A percentile compares a stretch with the other conserved stretches of the same genome.
Conservation (phyloP, 2,888 invertebrate genomes). For the Andrena bucephala region DNA sequence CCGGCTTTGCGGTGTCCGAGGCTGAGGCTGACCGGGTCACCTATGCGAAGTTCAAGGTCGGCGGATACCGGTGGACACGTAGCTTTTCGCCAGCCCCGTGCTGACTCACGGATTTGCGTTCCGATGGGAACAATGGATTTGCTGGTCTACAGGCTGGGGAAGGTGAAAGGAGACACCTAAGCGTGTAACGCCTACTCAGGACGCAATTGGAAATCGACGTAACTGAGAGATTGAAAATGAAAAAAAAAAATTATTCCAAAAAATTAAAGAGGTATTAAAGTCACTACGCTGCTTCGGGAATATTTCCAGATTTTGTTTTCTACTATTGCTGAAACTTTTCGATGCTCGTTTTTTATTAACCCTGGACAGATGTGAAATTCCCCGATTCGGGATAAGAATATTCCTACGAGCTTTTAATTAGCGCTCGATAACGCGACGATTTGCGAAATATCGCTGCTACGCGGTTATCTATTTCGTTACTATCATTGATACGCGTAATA, state of each 20-base stretch:
- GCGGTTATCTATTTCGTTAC: constrained; percentile 18
- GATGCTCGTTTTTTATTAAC: neutral
- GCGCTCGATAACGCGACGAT: neutral
- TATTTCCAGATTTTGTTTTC: too few species aligned
- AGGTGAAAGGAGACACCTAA: too few species aligned
- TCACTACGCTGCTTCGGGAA: too few species aligned
- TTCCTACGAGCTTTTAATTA: constrained; percentile 20
- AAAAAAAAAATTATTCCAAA: too few species aligned
- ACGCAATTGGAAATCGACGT: too few species aligned
- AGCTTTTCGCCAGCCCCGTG: constrained; percentile 9
- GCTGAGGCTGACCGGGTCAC: constrained; percentile 41
- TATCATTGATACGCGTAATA: constrained; percentile 19
- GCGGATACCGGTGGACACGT: neutral
- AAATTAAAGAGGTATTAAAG: too few species aligned
- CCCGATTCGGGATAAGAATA: neutral
- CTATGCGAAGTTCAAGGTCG: constrained; percentile 56
- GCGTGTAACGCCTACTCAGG: too few species aligned
- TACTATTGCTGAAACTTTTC: too few species aligned
- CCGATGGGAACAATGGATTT: neutral
- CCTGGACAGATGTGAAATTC: neutral
- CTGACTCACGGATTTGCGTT: constrained; percentile 11
- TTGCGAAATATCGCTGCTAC: constrained; percentile 4
- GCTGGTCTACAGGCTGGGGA: neutral
- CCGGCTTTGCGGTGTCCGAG: constrained; percentile 38
- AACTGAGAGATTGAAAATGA: too few species aligned